These are phyloP conservation scores for Diceros bicornis DNA, from an alignment of 2,797 vertebrate genomes.

Conservation along the genomic window DNA sequence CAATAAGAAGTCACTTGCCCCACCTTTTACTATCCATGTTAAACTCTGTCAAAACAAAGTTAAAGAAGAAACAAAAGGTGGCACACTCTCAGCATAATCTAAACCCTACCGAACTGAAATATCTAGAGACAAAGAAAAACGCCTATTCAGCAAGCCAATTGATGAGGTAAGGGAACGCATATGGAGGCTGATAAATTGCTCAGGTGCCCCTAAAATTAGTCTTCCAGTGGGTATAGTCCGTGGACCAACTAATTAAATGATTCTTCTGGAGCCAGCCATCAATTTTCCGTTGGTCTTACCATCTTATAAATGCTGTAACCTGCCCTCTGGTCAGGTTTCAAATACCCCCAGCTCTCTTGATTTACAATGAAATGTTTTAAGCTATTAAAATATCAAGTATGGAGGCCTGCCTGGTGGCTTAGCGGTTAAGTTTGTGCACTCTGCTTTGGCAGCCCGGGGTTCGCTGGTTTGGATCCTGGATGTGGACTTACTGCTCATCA, in stretches of 20 bases:
- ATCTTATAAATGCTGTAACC: neutral
- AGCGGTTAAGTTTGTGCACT: too few relatives aligned
- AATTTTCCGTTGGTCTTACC: neutral
- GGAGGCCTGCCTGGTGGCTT: too few relatives aligned
- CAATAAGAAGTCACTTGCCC: neutral
- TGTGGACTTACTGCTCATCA: too few relatives aligned
- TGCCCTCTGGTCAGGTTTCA: neutral
- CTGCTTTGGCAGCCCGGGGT: too few relatives aligned
- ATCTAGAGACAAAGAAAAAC: neutral
- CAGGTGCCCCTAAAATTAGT: neutral
- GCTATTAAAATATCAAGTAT: neutral
- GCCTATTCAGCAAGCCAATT: neutral
- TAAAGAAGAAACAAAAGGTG: slow-evolving; percentile 27
- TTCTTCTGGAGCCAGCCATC: neutral
- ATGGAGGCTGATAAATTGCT: neutral
- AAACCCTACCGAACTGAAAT: neutral
- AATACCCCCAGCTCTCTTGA: neutral
- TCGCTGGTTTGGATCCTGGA: too few relatives aligned
- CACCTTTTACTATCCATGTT: neutral
- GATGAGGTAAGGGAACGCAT: neutral
- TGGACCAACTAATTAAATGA: neutral
- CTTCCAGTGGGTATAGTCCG: neutral
- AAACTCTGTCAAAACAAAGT: slow-evolving; percentile 47
- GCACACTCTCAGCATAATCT: neutral
- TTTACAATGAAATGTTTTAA: neutral